Evolutionary conservation across 2,113 vertebrate species (phyloP).

Genomic region (Chlamydotis undulata): DNA sequence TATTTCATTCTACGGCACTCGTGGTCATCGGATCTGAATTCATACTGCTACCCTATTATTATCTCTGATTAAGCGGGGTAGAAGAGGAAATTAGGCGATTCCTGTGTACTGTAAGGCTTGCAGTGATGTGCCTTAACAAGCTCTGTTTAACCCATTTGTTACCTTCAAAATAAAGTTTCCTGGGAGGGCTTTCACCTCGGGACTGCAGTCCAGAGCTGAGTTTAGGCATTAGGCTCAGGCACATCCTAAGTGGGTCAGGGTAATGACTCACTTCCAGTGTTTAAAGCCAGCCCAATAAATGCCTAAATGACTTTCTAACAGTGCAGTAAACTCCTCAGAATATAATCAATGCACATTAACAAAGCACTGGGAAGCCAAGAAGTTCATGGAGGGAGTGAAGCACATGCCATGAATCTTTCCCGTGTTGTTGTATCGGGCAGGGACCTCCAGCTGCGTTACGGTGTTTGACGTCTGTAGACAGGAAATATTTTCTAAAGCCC

Average conservation of each 20-base stretch:
- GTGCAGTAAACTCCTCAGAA: slow-evolving; percentile 51
- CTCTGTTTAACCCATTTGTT: neutral
- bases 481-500: neutral
- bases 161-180: neutral
- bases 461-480: neutral
- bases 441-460: neutral
- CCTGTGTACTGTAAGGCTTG: neutral
- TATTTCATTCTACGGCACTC: neutral
- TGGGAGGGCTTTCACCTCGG: neutral
- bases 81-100: neutral
- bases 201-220: neutral
- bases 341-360: slow-evolving; percentile 63
- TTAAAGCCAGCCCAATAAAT: slow-evolving; percentile 56
- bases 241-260: neutral
- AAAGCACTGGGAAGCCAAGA: slow-evolving; percentile 14
- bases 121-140: neutral
- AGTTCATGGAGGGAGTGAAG: neutral
- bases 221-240: neutral
- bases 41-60: neutral
- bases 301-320: slow-evolving; percentile 34
- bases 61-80: neutral
- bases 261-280: neutral
- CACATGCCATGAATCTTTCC: slow-evolving; percentile 35
- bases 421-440: neutral
- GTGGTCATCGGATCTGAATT: neutral